Evolutionary conservation across 2,113 vertebrate genomes (phyloP), one percentile per base, ranked within the genome.

Genomic region (Myrmophylax atrothorax): DNA sequence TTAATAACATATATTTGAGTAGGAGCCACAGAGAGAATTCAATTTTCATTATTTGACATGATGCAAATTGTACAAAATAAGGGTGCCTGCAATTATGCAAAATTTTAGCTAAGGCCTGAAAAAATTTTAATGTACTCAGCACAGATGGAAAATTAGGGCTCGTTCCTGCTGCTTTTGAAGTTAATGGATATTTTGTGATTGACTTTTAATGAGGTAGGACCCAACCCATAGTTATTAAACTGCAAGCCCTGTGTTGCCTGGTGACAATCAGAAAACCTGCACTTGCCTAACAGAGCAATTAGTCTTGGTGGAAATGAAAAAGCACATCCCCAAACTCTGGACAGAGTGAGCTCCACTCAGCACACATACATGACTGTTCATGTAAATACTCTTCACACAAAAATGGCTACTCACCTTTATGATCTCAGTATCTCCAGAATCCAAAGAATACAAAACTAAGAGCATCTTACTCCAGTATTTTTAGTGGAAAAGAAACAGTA

Each of bases 151-250:
- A 96, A 95, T 55, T 38, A 89, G 49, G 87, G 37, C 24, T 87
- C 62, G 62, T 76, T 95, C 75, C 84, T 80, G 56, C 70, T 95
- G 91, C 73, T 91, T 95, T 95, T 94, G 87, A 93, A 94, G 84
- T 94, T 91, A 95, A 95, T 91, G 87, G 87, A 50, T 90, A 79
- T 84, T 96, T 91, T 91, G 58, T 91, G 75, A 92, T 93, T 85
- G 87, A 91, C 53, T 93, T 94, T 85, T 91, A 93, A 94, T 95
- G 49, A 93, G 58, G 20, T 52, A 91, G 37, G 31, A 79, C 87
- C 81, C 84, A 82, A 78, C 44, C 28, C 37, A 4, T 15, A 29
- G 60, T 68, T 87, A 92, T 89, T 94, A 84, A 75, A 82, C n/a
- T 52, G 62, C 52, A 94, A 89, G 74, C 37, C 80, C 62, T 73